A percentile compares a stretch with the other conserved stretches of the same genome.
These are phyloP conservation scores for Cephus runcator DNA, from an alignment of 2,888 invertebrate species.

Conservation along the genomic window DNA sequence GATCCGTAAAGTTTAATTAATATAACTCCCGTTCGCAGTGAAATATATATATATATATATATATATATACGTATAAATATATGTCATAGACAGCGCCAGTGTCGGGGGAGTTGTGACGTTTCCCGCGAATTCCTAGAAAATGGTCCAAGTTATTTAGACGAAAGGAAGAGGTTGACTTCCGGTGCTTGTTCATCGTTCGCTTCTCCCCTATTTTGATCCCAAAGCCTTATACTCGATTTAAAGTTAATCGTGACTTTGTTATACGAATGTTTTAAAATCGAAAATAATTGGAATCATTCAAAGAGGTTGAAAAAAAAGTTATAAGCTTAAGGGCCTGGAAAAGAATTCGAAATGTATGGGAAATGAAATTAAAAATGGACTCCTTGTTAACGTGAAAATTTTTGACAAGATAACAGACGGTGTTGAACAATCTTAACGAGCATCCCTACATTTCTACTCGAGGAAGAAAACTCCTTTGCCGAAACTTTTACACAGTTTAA, in stretches of 20 bases:
- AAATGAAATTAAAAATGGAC: too few species aligned
- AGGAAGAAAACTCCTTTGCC: not conserved
- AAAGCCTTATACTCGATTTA: constrained; percentile 24
- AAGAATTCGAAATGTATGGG: too few species aligned
- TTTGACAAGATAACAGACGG: too few species aligned
- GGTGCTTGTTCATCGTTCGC: constrained; percentile 11
- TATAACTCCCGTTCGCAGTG: not conserved
- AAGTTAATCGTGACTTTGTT: constrained; percentile 26
- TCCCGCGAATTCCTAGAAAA: not conserved
- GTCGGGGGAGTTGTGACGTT: not conserved
- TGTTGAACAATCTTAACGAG: not conserved
- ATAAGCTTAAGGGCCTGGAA: too few species aligned
- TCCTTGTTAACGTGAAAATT: too few species aligned
- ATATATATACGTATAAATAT: too few species aligned
- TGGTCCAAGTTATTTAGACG: not conserved
- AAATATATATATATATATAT: too few species aligned
- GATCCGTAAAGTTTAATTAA: constrained; percentile 5
- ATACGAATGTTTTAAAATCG: constrained; percentile 7
- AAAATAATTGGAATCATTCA: too few species aligned
- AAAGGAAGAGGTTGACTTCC: constrained; percentile 18
- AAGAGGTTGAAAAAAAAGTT: too few species aligned
- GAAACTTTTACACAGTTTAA: constrained; percentile 1
- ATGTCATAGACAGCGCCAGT: too few species aligned
- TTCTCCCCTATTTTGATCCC: constrained; percentile 10
- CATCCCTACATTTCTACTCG: not conserved